These are phyloP conservation scores for Sus cebifrons DNA, from an alignment of 2,797 vertebrate species.

Conservation along the genomic window DNA sequence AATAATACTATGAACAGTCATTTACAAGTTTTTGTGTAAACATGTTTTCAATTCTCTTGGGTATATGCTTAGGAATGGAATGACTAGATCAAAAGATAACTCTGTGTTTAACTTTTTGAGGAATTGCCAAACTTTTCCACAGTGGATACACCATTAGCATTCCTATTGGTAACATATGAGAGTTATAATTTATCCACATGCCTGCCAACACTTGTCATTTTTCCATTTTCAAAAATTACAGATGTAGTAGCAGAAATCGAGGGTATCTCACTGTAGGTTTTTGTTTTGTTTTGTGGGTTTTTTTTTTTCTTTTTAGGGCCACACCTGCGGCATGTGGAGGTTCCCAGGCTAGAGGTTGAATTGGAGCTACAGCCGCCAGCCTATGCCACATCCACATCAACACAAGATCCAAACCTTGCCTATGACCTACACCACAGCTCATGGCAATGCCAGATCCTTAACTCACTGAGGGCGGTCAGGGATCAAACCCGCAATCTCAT, in stretches of 20 bases:
- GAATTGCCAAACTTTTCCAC: background rate
- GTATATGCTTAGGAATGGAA: background rate
- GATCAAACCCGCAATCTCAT: no score
- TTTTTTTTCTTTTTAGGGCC: no score
- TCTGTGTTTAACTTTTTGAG: background rate
- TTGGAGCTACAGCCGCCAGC: no score
- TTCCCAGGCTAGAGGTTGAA: no score
- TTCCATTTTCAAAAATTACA: background rate
- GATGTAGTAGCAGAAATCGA: rapidly evolving
- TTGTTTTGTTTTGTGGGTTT: no score
- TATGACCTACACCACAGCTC: no score
- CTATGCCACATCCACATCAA: no score
- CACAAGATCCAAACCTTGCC: no score
- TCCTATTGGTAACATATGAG: background rate
- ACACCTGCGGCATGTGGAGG: no score
- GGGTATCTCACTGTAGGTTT: background rate
- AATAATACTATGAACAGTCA: background rate
- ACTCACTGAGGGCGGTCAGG: no score
- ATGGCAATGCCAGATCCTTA: no score
- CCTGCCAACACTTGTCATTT: background rate
- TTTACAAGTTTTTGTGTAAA: background rate
- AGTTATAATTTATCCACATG: background rate
- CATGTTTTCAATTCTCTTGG: background rate
- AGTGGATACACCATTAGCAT: background rate
- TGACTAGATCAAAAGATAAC: background rate